phyloP scores from a whole-genome alignment of 2,797 vertebrate species.

The Hippocampus kuda region DNA sequence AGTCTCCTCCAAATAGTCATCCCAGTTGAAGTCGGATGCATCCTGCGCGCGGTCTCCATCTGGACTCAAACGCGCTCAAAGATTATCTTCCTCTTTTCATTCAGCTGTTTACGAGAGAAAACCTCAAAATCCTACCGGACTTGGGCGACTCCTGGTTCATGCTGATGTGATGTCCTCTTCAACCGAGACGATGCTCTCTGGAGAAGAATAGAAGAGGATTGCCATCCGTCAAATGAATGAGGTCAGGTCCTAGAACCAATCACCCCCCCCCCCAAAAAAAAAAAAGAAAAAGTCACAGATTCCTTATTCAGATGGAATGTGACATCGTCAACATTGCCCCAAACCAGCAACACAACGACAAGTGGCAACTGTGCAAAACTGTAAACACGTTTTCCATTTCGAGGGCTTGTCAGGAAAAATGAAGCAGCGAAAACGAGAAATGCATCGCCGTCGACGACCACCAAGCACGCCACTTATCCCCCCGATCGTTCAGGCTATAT shows the following conservation, averaged over 20 bases:
- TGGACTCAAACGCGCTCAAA: conserved; percentile 42
- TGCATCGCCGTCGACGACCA: neutral
- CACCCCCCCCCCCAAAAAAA: neutral
- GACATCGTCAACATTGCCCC: neutral
- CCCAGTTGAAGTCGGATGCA: conserved; percentile 90
- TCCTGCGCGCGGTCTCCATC: conserved; percentile 86
- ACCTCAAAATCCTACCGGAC: conserved; percentile 57
- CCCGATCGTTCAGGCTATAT: neutral
- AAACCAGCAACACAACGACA: neutral
- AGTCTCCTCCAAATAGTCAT: conserved; percentile 94
- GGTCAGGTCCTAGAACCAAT: conserved; percentile 15
- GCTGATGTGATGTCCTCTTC: conserved; percentile 53
- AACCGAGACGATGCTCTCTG: conserved; percentile 46
- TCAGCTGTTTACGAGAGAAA: conserved; percentile 13
- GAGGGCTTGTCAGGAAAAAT: neutral
- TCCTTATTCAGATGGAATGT: neutral
- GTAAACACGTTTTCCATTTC: neutral
- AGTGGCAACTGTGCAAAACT: neutral
- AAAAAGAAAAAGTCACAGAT: neutral
- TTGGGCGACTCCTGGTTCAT: conserved; percentile 69
- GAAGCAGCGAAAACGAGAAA: neutral
- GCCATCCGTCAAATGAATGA: conserved; percentile 16
- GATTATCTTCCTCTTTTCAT: conserved; percentile 24
- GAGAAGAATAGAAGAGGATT: conserved; percentile 35
- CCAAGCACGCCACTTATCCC: neutral